Base-by-base conservation (phyloP, 2,113 vertebrate species). In the Nothoprocta pentlandii region DNA sequence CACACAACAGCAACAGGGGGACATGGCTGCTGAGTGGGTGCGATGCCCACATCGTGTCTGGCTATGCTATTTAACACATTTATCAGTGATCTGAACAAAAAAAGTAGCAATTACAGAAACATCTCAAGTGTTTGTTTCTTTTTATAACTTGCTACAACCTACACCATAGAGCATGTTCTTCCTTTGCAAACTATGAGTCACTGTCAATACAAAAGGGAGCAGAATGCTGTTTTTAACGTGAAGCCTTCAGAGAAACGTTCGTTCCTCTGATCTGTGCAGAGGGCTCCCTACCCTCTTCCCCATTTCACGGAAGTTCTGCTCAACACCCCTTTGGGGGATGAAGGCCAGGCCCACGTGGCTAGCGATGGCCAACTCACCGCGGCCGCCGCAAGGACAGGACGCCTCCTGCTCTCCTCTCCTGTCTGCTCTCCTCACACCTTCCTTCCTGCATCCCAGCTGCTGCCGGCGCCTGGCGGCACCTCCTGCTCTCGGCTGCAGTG, bases 291-390 rank as follows among this genome's bases (percentile, higher is more conserved):
- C 5, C 5, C 20, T 12, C 26, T 39, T 39, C 32, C 6, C 10
- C 11, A 21, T n/a, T 7, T 10, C 12, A 23, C 1, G 0, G 0
- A 30, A 19, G 12, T 84, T 87, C 4, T 32, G 44, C 42, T 17
- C 49, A 62, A 22, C 11, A 20, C 6, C 19, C 42, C 28, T 87
- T 53, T 56, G 46, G 36, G 13, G 73, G 49, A 62, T 46, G 59
- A 49, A 68, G 91, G 92, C 16, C 53, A 71, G 21, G 21, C 75
- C 54, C 11, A 39, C 3, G 6, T 1, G 3, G 51, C 28, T 59
- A 78, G 0, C 1, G 9, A 34, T 34, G 19, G 39, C 46, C 49
- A 69, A 58, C 19, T 19, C 53, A 30, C 20, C 5, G 0, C 28
- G 39, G 20, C 4, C 42, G 53, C 62, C 81, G 74, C 17, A 86